These are phyloP conservation scores for Paraescarpia echinospica DNA, from an alignment of 1,140 invertebrate genomes.

Conservation along the genomic window DNA sequence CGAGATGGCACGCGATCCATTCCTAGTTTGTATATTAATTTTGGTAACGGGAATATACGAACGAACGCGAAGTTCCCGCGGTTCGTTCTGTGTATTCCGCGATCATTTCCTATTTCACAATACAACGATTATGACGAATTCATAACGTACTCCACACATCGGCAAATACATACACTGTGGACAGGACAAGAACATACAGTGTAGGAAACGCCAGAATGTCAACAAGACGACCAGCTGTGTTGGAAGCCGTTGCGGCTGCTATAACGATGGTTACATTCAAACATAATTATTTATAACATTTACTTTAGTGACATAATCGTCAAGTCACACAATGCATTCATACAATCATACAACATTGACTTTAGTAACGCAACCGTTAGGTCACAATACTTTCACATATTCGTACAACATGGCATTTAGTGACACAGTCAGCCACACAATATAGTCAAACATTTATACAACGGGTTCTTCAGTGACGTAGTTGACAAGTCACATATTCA, in stretches of 20 bases:
- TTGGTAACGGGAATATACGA: background rate
- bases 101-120: background rate
- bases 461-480: too few species aligned
- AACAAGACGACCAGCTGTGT: too few species aligned
- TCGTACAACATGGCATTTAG: background rate
- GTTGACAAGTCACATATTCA: too few species aligned
- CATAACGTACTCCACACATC: background rate
- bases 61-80: background rate
- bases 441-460: too few species aligned
- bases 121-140: background rate
- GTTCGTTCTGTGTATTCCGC: background rate
- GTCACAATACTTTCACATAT: background rate
- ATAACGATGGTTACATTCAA: background rate
- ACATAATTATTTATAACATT: background rate
- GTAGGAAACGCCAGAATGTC: too few species aligned
- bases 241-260: too few species aligned
- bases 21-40: background rate
- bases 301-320: background rate
- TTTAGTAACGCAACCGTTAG: too few species aligned
- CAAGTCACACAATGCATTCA: background rate
- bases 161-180: background rate
- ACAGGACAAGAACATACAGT: background rate
- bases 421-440: background rate
- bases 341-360: too few species aligned
- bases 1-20: too few species aligned